A percentile compares a stretch with the other conserved stretches of the same genome.
Evolutionary conservation across 92 coral and sea anemone genomes (phyloP).

Genomic region (Porites rus): DNA sequence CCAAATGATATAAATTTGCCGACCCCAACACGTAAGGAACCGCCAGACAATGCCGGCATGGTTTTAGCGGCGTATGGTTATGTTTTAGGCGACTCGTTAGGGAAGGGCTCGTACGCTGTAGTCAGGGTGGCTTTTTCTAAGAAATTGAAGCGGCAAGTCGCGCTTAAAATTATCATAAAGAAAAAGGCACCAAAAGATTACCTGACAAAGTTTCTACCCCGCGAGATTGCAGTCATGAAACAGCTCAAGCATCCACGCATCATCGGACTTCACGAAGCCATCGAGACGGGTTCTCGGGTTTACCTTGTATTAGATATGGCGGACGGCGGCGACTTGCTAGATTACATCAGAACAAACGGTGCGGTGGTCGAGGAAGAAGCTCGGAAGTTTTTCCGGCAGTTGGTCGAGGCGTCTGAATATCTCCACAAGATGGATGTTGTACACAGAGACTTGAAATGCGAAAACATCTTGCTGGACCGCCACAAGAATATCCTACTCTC

Average conservation of each 20-base stretch:
- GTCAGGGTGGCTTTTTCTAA: constrained; percentile 96
- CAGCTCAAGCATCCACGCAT: constrained; percentile 90
- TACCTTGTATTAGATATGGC: constrained; percentile 96
- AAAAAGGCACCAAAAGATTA: constrained; percentile 97
- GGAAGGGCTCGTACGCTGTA: constrained; percentile 97
- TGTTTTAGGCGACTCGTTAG: constrained; percentile 93
- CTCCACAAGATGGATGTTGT: constrained; percentile 92
- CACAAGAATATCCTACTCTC: constrained; percentile 86
- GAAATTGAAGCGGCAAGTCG: constrained; percentile 90
- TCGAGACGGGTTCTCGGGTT: constrained; percentile 96
- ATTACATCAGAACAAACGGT: constrained; percentile 92
- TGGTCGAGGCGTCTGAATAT: constrained; percentile 89
- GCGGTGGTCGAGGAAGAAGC: constrained; percentile 91
- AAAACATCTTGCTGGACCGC: constrained; percentile 89
- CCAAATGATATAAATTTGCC: constrained; percentile 1
- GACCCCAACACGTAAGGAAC: constrained; percentile 9
- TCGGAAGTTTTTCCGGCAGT: constrained; percentile 88
- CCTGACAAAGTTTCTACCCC: constrained; percentile 95
- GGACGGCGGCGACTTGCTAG: constrained; percentile 95
- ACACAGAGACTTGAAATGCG: constrained; percentile 97
- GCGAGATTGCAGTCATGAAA: constrained; percentile 98
- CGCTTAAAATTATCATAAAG: constrained; percentile 92
- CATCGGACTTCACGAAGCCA: constrained; percentile 94
- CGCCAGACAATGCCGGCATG: constrained; percentile 89
- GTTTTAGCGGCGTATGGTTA: constrained; percentile 95